Evolutionary conservation across 2,797 vertebrate genomes (phyloP).

Genomic region (Apogon hyalosoma): DNA sequence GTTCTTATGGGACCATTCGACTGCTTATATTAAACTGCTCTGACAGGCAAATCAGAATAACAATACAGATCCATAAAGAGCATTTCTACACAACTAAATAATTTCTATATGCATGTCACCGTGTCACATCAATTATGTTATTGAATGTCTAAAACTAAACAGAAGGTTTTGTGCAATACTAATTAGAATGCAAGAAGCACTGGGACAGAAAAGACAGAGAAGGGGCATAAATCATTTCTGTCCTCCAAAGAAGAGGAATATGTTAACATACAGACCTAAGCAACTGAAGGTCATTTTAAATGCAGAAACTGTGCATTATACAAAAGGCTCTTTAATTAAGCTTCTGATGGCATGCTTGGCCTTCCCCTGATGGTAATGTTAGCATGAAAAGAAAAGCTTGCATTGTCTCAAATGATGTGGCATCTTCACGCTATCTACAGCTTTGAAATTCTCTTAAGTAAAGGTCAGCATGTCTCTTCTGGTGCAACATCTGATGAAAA

Average conservation of each 20-base stretch:
- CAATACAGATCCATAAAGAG: slow-evolving; percentile 6
- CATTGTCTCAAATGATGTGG: slow-evolving; percentile 5
- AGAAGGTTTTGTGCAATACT: slow-evolving; percentile 24
- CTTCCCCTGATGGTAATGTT: slow-evolving; percentile 7
- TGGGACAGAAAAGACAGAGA: not conserved
- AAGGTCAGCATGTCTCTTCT: slow-evolving; percentile 1
- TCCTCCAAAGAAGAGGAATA: slow-evolving; percentile 26
- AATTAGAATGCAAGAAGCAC: slow-evolving; percentile 13
- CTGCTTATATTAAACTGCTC: slow-evolving; percentile 9
- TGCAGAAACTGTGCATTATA: slow-evolving; percentile 49
- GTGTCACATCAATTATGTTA: slow-evolving; percentile 30
- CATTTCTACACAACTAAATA: slow-evolving; percentile 2
- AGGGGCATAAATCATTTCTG: slow-evolving; percentile 36
- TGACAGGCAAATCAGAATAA: slow-evolving; percentile 27
- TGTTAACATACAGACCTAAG: slow-evolving; percentile 32
- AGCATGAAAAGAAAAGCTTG: slow-evolving; percentile 18
- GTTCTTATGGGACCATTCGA: not conserved
- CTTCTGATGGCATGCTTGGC: slow-evolving; percentile 16
- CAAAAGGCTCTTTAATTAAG: slow-evolving; percentile 54
- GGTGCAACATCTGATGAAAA: slow-evolving; percentile 9
- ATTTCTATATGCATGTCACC: slow-evolving; percentile 10
- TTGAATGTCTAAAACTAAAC: slow-evolving; percentile 6
- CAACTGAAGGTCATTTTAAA: slow-evolving; percentile 38
- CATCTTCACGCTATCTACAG: not conserved
- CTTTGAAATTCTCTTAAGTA: slow-evolving; percentile 11